Evolutionary conservation across 2,888 invertebrate species (phyloP), one percentile per base, ranked within the genome.

Genomic region (Xylocampa areola): DNA sequence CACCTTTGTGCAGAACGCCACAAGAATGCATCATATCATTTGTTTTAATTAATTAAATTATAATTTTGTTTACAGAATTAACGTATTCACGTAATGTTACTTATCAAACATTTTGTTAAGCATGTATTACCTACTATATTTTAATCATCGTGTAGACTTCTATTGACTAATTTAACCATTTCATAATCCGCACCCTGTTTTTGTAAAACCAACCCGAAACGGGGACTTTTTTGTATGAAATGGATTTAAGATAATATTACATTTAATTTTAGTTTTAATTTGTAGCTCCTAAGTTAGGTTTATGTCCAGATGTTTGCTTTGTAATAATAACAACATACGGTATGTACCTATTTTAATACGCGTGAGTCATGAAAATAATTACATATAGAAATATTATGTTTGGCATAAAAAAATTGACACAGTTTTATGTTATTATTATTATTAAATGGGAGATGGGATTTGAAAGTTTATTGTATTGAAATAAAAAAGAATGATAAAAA

Each of bases 21-120:
- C 94, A 94, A 94, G 94, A 94, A 94, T 94, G 86, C 91, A 89
- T 94, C 94, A 94, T 94, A 94, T 94, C 94, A 94, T 94, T 94
- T 94, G 90, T 91, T 93, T 92, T 93, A 89, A 89, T 89, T 89
- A 86, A 89, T 89, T 89, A 85, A 88, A 84, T 85, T 90, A 85
- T 89, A 84, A 84, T 91, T 88, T 88, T 82, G 67, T 89, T 87
- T 64, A 88, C 86, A 83, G 85, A 80, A 76, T 87, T 88, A 87
- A 84, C 76, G 68, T 89, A 85, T 77, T 81, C 86, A 85, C 84
- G 71, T 90, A 86, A 84, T 87, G 77, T 86, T 86, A 85, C 81
- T 84, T 82, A 84, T 76, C 78, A 64, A 80, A 79, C 81, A 79
- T 80, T 76, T 82, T 83, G 63, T 79, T 75, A 87, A 88, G 84